Conservation (phyloP, 2,888 invertebrate species). For the Platycheirus rosarum region DNA sequence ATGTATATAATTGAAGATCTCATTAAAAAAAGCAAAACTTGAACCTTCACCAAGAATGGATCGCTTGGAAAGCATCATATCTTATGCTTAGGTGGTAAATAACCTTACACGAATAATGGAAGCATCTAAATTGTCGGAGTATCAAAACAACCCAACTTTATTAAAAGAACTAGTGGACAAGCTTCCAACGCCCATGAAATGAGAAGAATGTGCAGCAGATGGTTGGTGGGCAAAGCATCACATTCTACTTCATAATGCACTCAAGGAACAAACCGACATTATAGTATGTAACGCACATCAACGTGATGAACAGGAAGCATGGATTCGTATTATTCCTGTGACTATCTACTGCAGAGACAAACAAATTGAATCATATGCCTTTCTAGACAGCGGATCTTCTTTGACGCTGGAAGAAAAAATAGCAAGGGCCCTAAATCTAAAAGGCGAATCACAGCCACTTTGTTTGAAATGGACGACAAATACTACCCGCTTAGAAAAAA, state of each 20-base stretch:
- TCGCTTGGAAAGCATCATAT: not conserved
- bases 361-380: too few relatives aligned
- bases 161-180: not conserved
- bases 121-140: not conserved
- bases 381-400: slow-evolving; percentile 18
- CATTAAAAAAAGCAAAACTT: not conserved
- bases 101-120: not conserved
- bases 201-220: not conserved
- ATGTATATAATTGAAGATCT: not conserved
- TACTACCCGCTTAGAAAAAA: not conserved
- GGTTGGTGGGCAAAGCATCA: not conserved
- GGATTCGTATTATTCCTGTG: not conserved
- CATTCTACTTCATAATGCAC: not conserved
- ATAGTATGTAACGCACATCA: not conserved
- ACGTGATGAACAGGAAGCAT: not conserved
- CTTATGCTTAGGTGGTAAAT: not conserved
- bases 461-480: slow-evolving; percentile 40
- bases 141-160: not conserved
- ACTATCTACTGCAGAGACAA: too few relatives aligned
- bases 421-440: slow-evolving; percentile 11
- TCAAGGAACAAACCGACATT: not conserved
- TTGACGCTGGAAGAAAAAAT: slow-evolving; percentile 27
- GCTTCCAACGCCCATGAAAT: not conserved
- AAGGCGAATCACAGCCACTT: slow-evolving; percentile 20
- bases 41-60: not conserved